A percentile compares a stretch with the other conserved stretches of the same genome.
phyloP scores from a whole-genome alignment of 2,113 vertebrate species.

The Tauraco erythrolophus region DNA sequence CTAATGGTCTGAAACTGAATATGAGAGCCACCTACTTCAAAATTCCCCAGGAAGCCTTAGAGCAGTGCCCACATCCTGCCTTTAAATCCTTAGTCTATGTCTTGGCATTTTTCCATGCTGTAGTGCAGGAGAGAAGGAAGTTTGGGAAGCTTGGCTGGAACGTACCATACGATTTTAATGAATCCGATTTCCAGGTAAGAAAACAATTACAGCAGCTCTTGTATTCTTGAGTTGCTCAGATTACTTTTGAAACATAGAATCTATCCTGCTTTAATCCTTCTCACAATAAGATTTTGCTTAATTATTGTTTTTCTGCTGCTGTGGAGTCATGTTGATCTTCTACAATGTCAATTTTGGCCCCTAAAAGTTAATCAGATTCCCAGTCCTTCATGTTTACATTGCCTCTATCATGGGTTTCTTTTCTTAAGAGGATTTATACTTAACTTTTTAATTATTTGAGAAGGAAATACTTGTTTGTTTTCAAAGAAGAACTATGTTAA shows the following conservation, averaged over 20 bases:
- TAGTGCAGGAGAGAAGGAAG: slow-evolving; percentile 95
- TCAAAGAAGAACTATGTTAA: neutral
- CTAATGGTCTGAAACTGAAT: slow-evolving; percentile 94
- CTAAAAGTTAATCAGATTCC: neutral
- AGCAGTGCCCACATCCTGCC: slow-evolving; percentile 84
- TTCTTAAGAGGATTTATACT: neutral
- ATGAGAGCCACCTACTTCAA: slow-evolving; percentile 93
- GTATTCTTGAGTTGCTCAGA: neutral
- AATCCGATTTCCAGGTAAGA: slow-evolving; percentile 94
- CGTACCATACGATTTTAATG: slow-evolving; percentile 92
- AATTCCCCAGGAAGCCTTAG: slow-evolving; percentile 82
- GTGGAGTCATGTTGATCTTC: neutral
- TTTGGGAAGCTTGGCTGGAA: slow-evolving; percentile 99
- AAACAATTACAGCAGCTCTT: neutral
- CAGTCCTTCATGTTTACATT: neutral
- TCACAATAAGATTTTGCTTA: neutral
- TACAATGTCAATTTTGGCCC: neutral
- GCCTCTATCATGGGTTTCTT: neutral
- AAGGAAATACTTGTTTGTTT: neutral
- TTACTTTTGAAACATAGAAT: neutral
- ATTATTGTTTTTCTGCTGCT: neutral
- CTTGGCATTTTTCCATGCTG: slow-evolving; percentile 94
- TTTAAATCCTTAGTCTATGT: slow-evolving; percentile 90
- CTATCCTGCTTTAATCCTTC: neutral
- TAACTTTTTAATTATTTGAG: neutral